These are phyloP conservation scores for silkworm (Bombyx mori) DNA, from an alignment of 1,140 invertebrate genomes.

Conservation along the genomic window ASM3026992v2 NC_085123.1:7682501-7683000, in stretches of 20 bases:
- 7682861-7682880: background rate
- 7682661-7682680: constrained; percentile 75
- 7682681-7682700: constrained; percentile 74
- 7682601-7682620: background rate
- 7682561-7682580: background rate
- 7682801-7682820: constrained; percentile 75
- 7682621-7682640: background rate
- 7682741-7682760: constrained; percentile 75
- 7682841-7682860: constrained; percentile 67
- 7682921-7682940: constrained; percentile 77
- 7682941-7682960: constrained; percentile 67
- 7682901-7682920: constrained; percentile 16
- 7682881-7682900: background rate
- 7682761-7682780: constrained; percentile 75
- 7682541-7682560: constrained; percentile 61
- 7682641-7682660: constrained; percentile 48
- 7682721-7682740: constrained; percentile 73
- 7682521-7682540: constrained; percentile 71
- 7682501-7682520: constrained; percentile 70
- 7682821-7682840: constrained; percentile 75
- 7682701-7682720: constrained; percentile 68
- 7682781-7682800: constrained; percentile 65
- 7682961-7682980: constrained; percentile 72
- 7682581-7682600: background rate
- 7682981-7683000: constrained; percentile 70